Conservation (phyloP, 2,888 invertebrate genomes). For the Helleia helle region DNA sequence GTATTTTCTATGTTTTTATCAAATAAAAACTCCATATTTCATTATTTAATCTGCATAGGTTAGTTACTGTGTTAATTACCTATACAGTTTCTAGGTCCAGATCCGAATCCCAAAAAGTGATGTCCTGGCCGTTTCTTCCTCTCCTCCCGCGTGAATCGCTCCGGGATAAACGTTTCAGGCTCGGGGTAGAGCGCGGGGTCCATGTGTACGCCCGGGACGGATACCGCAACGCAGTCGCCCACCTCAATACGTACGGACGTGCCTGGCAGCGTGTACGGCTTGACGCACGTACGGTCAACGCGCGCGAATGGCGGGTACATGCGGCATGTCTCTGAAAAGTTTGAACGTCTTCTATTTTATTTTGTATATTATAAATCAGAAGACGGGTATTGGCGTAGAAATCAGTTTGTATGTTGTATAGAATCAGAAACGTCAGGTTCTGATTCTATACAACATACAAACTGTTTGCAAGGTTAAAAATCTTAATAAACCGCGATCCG, state of each 20-base stretch:
- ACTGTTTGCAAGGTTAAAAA: too few species aligned
- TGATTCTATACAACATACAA: too few species aligned
- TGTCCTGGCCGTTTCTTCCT: constrained; percentile 61
- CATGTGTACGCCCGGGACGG: constrained; percentile 66
- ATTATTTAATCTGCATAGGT: too few species aligned
- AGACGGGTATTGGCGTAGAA: too few species aligned
- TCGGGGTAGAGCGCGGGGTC: constrained; percentile 71
- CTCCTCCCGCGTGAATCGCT: constrained; percentile 64
- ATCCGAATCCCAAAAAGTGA: constrained; percentile 69
- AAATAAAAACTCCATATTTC: too few species aligned
- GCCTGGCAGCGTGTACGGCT: constrained; percentile 66
- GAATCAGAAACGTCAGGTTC: too few species aligned
- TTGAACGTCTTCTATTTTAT: too few species aligned
- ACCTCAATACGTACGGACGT: constrained; percentile 51
- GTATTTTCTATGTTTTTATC: too few species aligned
- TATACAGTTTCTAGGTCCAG: constrained; percentile 68
- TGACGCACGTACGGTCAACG: constrained; percentile 69
- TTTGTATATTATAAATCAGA: too few species aligned
- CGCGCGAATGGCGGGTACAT: constrained; percentile 71
- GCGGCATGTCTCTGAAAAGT: constrained; percentile 67
- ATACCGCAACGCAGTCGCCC: constrained; percentile 58
- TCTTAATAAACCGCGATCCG: too few species aligned
- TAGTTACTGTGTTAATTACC: too few species aligned
- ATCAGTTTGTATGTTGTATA: too few species aligned
- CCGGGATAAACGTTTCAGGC: constrained; percentile 67